Base-by-base conservation (phyloP, 2,888 invertebrate genomes). In the Lutraria lutraria region DNA sequence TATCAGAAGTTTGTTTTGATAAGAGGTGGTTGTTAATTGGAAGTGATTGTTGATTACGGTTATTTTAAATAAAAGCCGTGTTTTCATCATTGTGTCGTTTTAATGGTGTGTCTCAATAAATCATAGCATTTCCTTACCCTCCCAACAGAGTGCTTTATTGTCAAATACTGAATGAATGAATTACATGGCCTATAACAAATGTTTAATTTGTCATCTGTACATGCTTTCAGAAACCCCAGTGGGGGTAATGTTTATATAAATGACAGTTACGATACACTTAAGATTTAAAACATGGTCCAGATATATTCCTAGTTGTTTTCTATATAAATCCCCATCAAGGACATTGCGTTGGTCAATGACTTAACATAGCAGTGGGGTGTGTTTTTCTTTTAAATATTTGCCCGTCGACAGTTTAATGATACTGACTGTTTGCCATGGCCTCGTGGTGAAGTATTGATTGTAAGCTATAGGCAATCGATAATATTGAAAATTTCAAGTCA, bases 401-500 rank as follows among this genome's bases (percentile, higher is more conserved):
- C 72, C 29, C 53, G 63, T 68, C 76, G 25, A 25, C 56, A 72
- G 83, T 63, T 76, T 84, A 84, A 72, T 72, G 43, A 53, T 34
- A 52, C 53, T 52, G 16, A 31, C n/a, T 84, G 53, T 84, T 85
- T 68, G 63, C 81, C 63, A 53, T 81, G 54, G 56, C 80, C 63
- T 81, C 60, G 53, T 60, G 34, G 31, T 52, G 43, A 52, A 43
- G 83, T 52, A 72, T 84, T 76, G 72, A 84, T 84, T 68, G 43
- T 84, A 29, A 63, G 63, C 83, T 84, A 84, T 84, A 72, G 85
- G 82, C 89, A 85, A 88, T 90, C 84, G 80, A 88, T 90, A 88
- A 84, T 86, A 90, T 86, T 88, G 86, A 88, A 88, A 90, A 76
- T 68, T 54, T 83, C 86, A 52, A 86, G 88, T 90, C 90, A 88